Percentiles rank a stretch among this genome's conserved stretches.
phyloP scores from a whole-genome alignment of 2,113 vertebrate genomes.

The Coreoperca whiteheadi region DNA sequence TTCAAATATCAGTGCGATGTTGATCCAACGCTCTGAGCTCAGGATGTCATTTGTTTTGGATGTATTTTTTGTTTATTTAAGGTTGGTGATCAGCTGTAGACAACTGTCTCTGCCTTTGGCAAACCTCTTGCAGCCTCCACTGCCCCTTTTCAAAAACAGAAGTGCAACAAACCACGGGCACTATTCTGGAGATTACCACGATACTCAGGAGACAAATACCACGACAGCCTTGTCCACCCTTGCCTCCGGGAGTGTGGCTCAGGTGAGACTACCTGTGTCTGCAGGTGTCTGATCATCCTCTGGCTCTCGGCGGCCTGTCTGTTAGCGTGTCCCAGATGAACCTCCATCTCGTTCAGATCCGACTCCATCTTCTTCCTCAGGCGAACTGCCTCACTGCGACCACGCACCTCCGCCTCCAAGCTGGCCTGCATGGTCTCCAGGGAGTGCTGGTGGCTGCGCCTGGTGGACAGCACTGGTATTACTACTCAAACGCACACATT shows the following conservation, averaged over 20 bases:
- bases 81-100: too few relatives aligned
- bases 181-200: too few relatives aligned
- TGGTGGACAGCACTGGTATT: constrained; percentile 59
- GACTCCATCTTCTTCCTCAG: constrained; percentile 96
- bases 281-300: constrained; percentile 86
- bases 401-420: constrained; percentile 88
- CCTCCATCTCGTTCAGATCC: constrained; percentile 93
- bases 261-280: constrained; percentile 83
- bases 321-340: constrained; percentile 90
- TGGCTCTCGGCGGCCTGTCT: constrained; percentile 89
- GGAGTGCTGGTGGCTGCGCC: constrained; percentile 90
- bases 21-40: too few relatives aligned
- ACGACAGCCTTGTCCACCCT: too few relatives aligned
- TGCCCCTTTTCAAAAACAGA: too few relatives aligned
- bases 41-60: too few relatives aligned
- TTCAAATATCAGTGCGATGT: too few relatives aligned
- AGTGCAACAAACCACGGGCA: too few relatives aligned
- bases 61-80: too few relatives aligned
- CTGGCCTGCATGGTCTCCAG: constrained; percentile 91
- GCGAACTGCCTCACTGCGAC: constrained; percentile 89
- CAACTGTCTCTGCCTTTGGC: too few relatives aligned
- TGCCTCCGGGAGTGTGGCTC: background rate
- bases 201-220: too few relatives aligned
- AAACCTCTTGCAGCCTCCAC: too few relatives aligned
- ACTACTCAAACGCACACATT: background rate